Conservation (phyloP, 2,888 invertebrate genomes). For the Chaetogeoica ovagalla region DNA sequence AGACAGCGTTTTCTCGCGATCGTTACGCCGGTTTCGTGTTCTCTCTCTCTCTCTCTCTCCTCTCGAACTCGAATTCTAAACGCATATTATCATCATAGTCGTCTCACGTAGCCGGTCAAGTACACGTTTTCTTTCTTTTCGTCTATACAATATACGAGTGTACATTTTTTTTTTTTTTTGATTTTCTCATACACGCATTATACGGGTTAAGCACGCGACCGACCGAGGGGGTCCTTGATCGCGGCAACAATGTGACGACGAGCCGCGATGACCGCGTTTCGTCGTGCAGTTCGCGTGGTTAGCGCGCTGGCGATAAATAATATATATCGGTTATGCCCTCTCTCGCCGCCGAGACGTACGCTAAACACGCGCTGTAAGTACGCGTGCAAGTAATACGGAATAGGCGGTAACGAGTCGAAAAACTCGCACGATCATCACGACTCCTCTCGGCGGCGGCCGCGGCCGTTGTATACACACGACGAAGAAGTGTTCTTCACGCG, state of each 20-base stretch:
- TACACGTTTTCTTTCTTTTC: not conserved
- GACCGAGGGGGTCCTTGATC: constrained; percentile 35
- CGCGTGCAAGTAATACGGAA: no score
- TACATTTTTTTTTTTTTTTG: constrained; percentile 10
- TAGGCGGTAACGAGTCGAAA: constrained; percentile 43
- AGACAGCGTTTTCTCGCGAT: no score
- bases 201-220: no score
- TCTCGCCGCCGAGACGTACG: not conserved
- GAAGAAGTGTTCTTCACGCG: no score
- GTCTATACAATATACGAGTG: no score
- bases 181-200: not conserved
- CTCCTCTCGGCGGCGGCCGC: no score
- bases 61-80: no score
- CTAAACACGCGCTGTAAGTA: no score
- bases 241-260: constrained; percentile 46
- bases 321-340: constrained; percentile 41
- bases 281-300: constrained; percentile 38
- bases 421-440: constrained; percentile 49
- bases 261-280: constrained; percentile 44
- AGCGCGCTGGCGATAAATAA: constrained; percentile 36
- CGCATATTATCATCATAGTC: no score
- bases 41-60: no score
- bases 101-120: no score
- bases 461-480: no score
- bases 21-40: not conserved